These are phyloP conservation scores for Aleiodes testaceus DNA, from an alignment of 2,888 invertebrate genomes.

Conservation along the genomic window DNA sequence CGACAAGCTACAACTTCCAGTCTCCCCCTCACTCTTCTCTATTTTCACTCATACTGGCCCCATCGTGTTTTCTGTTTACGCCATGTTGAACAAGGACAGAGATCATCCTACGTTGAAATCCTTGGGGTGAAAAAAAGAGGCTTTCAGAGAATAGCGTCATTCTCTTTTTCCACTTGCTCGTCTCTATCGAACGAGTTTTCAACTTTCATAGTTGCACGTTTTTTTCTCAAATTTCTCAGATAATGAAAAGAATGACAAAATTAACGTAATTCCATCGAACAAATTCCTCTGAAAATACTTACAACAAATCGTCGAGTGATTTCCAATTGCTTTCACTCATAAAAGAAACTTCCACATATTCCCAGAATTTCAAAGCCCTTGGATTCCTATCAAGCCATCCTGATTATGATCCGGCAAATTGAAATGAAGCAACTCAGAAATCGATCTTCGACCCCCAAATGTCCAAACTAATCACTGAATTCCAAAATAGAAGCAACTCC, in stretches of 20 bases:
- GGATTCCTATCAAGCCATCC: too few species aligned
- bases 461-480: background rate
- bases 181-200: constrained; percentile 14
- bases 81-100: constrained; percentile 39
- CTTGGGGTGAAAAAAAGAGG: constrained; percentile 43
- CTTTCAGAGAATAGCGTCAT: constrained; percentile 30
- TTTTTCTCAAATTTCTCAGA: background rate
- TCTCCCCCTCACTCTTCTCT: constrained; percentile 42
- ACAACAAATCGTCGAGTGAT: too few species aligned
- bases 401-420: too few species aligned
- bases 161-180: constrained; percentile 1
- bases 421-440: too few species aligned
- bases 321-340: too few species aligned
- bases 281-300: too few species aligned
- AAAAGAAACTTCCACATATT: too few species aligned
- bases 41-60: constrained; percentile 42
- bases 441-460: too few species aligned
- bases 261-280: too few species aligned
- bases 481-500: background rate
- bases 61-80: constrained; percentile 60
- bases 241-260: background rate
- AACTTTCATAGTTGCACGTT: background rate
- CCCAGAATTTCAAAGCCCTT: too few species aligned
- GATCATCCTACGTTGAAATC: constrained; percentile 29
- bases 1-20: constrained; percentile 57